Base-by-base conservation (phyloP, 2,113 vertebrate species). In the Chamaetylas fuelleborni region DNA sequence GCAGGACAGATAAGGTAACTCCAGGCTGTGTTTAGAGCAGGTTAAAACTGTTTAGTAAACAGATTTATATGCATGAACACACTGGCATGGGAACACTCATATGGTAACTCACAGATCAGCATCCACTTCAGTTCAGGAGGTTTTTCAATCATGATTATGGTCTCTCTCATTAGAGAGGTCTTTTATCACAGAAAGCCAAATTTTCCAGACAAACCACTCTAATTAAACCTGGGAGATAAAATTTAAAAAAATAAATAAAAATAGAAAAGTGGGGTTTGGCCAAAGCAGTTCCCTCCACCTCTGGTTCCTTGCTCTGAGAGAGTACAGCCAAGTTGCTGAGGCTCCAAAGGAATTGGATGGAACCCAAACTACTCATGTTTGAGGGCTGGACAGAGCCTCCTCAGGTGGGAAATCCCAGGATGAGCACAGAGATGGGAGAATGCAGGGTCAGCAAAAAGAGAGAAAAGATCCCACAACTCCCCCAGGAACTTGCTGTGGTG, bases 1-100 rank as follows among this genome's bases (percentile, higher is more conserved):
- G 57, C 70, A 72, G 53, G 34, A 73, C 34, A 94, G 94, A 96
- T 95, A 93, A 97, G 92, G 86, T 89, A 85, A 92, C 81, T 91
- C 28, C 78, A 67, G 90, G 90, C 78, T 94, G 84, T 54, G 56
- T 36, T 94, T 43, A 19, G 65, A 87, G 81, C 71, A 73, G 71
- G 79, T 94, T 64, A 48, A 92, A 95, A 36, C 9, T 76, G 29
- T 91, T 89, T 81, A 69, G 84, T 95, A 95, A 97, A 96, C 89
- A 93, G 4, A 88, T 95, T 96, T 92, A 80, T 80, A 83, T 80
- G 64, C 81, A 58, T 58, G 76, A 86, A 47, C 66, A 82, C 81
- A 58, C 90, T 83, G 91, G 82, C 82, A 71, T 11, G 36, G 56
- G 62, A 81, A 47, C 54, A 70, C 19, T 45, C 45, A 28, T 26